phyloP scores from a whole-genome alignment of 2,797 vertebrate species.

The Paguma larvata region DNA sequence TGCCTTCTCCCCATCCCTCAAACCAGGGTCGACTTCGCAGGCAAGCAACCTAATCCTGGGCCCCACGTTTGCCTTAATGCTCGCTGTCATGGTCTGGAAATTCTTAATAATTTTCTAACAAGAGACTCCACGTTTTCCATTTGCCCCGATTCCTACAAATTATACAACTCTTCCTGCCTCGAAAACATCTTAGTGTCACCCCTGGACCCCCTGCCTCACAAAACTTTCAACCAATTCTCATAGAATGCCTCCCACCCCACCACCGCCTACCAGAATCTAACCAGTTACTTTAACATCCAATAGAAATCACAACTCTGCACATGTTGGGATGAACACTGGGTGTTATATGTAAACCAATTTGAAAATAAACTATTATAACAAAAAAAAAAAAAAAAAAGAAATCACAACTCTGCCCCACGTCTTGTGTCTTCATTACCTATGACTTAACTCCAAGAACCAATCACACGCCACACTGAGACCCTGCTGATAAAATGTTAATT shows the following conservation, averaged over 20 bases:
- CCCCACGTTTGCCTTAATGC: background rate
- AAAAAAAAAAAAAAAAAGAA: too few relatives aligned
- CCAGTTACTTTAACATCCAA: background rate
- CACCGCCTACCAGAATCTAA: background rate
- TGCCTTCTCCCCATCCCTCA: background rate
- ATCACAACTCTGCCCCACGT: background rate
- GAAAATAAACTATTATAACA: too few relatives aligned
- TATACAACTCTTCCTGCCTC: background rate
- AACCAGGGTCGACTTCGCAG: background rate
- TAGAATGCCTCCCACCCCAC: background rate
- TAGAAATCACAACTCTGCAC: background rate
- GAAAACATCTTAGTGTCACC: background rate
- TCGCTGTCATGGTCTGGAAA: background rate
- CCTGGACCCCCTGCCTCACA: background rate
- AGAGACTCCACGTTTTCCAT: background rate
- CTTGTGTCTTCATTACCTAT: background rate
- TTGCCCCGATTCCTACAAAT: background rate
- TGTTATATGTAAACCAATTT: too few relatives aligned
- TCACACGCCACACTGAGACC: background rate
- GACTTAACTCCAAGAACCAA: slow-evolving; percentile 18
- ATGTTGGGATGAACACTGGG: too few relatives aligned
- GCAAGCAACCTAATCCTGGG: background rate
- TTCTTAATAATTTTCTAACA: background rate
- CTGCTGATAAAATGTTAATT: slow-evolving; percentile 56
- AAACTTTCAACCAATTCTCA: background rate